These are phyloP conservation scores for Philopotamus ludificatus DNA, from an alignment of 1,140 invertebrate species.

Conservation along the genomic window DNA sequence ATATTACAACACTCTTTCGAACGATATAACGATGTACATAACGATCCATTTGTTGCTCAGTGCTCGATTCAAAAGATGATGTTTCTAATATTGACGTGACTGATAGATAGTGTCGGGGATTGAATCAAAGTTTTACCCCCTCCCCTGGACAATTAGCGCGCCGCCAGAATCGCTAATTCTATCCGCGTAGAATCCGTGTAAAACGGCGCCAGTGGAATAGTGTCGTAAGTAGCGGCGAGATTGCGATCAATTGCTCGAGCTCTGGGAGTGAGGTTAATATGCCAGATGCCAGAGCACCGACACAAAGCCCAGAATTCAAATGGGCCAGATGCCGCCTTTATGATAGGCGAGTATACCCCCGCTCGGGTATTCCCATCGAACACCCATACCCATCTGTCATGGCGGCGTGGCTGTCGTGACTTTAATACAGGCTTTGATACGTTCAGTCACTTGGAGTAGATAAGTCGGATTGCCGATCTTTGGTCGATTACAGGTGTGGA, in stretches of 20 bases:
- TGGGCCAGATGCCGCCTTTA: slow-evolving; percentile 6
- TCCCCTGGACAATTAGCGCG: not conserved
- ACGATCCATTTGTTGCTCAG: not conserved
- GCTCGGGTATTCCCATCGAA: too few species aligned
- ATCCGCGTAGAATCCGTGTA: not conserved
- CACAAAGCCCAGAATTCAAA: slow-evolving; percentile 13
- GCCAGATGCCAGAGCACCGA: not conserved
- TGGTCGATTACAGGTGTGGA: too few species aligned
- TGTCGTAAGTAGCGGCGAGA: not conserved
- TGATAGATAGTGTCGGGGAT: not conserved
- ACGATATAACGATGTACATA: not conserved
- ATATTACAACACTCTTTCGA: too few species aligned
- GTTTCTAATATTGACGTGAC: not conserved
- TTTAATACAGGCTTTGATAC: too few species aligned
- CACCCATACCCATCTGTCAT: not conserved
- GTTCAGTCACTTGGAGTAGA: too few species aligned
- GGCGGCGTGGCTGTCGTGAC: not conserved
- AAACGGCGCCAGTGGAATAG: slow-evolving; percentile 2
- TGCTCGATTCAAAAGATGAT: not conserved
- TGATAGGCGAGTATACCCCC: too few species aligned
- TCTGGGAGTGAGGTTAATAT: slow-evolving; percentile 4
- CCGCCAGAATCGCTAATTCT: not conserved
- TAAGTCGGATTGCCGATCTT: too few species aligned
- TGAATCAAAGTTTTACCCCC: not conserved
- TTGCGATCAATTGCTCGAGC: slow-evolving; percentile 2